Evolutionary conservation across 2,888 invertebrate species (phyloP).

Genomic region (Archips crataeganus): DNA sequence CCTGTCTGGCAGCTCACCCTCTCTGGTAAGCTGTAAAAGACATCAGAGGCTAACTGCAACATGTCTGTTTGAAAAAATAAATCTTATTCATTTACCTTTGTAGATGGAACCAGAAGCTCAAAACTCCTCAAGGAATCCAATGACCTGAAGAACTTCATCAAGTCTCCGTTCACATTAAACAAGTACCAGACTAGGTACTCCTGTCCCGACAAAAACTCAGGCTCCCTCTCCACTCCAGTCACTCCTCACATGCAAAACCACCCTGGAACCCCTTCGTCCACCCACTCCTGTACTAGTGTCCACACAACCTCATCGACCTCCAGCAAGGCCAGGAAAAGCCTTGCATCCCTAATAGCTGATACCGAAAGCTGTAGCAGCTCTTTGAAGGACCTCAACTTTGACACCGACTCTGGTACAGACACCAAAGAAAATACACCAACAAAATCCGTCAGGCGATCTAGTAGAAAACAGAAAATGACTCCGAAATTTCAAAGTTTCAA

Average conservation of each 20-base stretch:
- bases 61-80: too few relatives aligned
- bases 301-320: slow-evolving; percentile 77
- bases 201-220: slow-evolving; percentile 65
- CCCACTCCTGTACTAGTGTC: slow-evolving; percentile 75
- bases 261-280: slow-evolving; percentile 77
- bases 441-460: slow-evolving; percentile 63
- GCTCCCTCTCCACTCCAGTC: slow-evolving; percentile 72
- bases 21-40: too few relatives aligned
- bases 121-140: slow-evolving; percentile 67
- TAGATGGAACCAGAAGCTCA: slow-evolving; percentile 69
- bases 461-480: slow-evolving; percentile 63
- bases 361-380: slow-evolving; percentile 83
- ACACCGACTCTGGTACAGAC: slow-evolving; percentile 77
- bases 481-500: slow-evolving; percentile 75
- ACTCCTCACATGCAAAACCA: slow-evolving; percentile 75
- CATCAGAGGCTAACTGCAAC: too few relatives aligned
- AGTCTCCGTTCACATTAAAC: slow-evolving; percentile 79
- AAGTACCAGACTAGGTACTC: slow-evolving; percentile 75
- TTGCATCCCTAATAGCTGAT: slow-evolving; percentile 79
- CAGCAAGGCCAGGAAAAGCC: slow-evolving; percentile 76
- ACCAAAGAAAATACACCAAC: slow-evolving; percentile 81
- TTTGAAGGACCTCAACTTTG: slow-evolving; percentile 80
- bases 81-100: slow-evolving; percentile 40
- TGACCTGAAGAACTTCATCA: slow-evolving; percentile 78
- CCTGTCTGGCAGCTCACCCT: too few relatives aligned